phyloP scores from a whole-genome alignment of 2,113 vertebrate genomes.

The Willisornis vidua region DNA sequence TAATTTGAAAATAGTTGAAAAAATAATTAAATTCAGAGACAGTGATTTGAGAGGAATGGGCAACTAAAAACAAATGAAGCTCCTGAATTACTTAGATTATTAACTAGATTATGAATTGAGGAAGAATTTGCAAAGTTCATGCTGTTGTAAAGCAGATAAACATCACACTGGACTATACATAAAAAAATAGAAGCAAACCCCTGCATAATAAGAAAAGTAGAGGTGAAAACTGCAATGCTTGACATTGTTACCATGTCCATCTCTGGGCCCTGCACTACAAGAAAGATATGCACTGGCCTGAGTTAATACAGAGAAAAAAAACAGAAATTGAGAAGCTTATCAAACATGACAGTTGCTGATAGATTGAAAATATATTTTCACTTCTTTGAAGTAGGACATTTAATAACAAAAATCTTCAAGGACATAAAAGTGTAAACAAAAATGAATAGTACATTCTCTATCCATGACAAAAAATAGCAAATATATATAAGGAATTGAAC shows the following conservation, averaged over 20 bases:
- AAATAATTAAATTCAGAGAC: background rate
- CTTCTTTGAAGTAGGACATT: background rate
- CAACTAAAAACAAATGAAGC: background rate
- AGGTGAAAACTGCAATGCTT: fast-evolving
- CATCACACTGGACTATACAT: background rate
- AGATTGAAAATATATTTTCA: background rate
- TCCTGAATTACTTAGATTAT: background rate
- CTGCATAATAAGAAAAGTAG: background rate
- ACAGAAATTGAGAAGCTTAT: background rate
- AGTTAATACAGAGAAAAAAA: background rate
- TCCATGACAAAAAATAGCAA: background rate
- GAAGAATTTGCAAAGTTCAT: background rate
- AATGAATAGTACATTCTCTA: background rate
- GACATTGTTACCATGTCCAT: background rate
- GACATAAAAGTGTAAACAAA: background rate
- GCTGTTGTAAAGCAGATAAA: background rate
- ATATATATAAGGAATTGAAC: background rate
- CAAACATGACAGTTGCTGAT: background rate
- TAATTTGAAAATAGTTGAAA: background rate
- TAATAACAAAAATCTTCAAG: background rate
- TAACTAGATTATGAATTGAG: background rate
- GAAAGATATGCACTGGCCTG: background rate
- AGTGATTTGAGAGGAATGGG: background rate
- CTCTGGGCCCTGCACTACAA: background rate
- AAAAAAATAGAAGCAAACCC: background rate